These are phyloP conservation scores for Formica aserva DNA, from an alignment of 2,888 invertebrate species.

Conservation along the genomic window DNA sequence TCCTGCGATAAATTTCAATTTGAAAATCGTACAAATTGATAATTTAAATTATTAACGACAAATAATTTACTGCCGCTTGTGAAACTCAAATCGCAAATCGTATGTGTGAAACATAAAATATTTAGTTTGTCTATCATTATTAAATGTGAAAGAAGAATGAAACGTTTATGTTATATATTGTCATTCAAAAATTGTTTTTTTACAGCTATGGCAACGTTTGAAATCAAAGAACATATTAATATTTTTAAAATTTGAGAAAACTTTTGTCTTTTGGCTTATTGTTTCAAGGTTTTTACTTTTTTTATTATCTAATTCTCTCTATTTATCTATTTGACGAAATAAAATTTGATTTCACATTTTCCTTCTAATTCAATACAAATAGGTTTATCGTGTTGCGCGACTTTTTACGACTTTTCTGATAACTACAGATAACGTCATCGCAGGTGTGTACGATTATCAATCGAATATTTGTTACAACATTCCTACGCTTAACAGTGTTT, in stretches of 20 bases:
- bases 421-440: constrained; percentile 53
- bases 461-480: constrained; percentile 21
- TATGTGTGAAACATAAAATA: background rate
- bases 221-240: background rate
- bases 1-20: constrained; percentile 14
- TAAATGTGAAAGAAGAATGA: background rate
- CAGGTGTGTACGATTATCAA: constrained; percentile 18
- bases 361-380: background rate
- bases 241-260: background rate
- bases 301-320: background rate
- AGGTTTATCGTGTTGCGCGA: constrained; percentile 9
- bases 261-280: background rate
- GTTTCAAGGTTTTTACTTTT: background rate
- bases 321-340: constrained; percentile 5
- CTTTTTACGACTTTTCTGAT: constrained; percentile 18
- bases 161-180: background rate
- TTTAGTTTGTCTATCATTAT: background rate
- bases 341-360: background rate
- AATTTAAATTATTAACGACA: background rate
- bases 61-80: background rate
- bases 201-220: background rate
- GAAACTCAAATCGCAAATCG: background rate
- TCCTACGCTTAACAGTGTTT: background rate
- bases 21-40: background rate
- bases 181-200: background rate